Conservation (phyloP, 2,797 vertebrate species). For the Parauchenoglanis punctatus region DNA sequence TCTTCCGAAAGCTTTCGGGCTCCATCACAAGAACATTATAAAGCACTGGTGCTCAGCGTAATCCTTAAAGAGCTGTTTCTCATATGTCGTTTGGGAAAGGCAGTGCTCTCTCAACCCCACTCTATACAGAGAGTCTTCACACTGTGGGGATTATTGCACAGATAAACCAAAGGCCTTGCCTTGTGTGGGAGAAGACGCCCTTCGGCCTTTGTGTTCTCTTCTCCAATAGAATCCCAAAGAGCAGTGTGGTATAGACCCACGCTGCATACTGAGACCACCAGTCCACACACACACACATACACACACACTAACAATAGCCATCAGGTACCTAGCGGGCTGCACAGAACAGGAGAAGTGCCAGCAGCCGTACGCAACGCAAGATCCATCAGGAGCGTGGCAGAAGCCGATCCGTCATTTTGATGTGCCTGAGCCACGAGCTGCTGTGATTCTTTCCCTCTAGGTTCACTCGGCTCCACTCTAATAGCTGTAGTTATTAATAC, state of each 20-base stretch:
- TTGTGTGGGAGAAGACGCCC: conserved; percentile 33
- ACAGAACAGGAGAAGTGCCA: conserved; percentile 41
- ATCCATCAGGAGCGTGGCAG: conserved; percentile 48
- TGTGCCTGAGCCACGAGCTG: conserved; percentile 37
- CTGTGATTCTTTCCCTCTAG: conserved; percentile 43
- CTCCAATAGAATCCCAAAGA: conserved; percentile 59
- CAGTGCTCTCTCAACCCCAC: conserved; percentile 23
- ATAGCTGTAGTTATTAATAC: conserved; percentile 42
- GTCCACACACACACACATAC: conserved; percentile 1
- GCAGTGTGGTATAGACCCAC: not conserved
- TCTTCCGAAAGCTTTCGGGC: not conserved
- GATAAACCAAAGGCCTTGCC: conserved; percentile 46
- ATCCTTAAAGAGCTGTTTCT: conserved; percentile 23
- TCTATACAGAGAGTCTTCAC: conserved; percentile 12
- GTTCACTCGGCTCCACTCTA: conserved; percentile 41
- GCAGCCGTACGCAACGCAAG: conserved; percentile 29
- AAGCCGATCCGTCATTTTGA: conserved; percentile 43
- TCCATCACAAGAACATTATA: conserved; percentile 8
- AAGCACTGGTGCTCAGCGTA: conserved; percentile 3
- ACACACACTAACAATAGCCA: conserved; percentile 23
- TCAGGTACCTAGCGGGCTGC: conserved; percentile 28
- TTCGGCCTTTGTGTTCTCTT: conserved; percentile 62
- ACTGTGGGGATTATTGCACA: conserved; percentile 31
- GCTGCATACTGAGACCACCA: conserved; percentile 12
- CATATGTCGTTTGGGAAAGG: conserved; percentile 15